phyloP scores from a whole-genome alignment of 2,888 invertebrate species.

The Lithophane semibrunnea region DNA sequence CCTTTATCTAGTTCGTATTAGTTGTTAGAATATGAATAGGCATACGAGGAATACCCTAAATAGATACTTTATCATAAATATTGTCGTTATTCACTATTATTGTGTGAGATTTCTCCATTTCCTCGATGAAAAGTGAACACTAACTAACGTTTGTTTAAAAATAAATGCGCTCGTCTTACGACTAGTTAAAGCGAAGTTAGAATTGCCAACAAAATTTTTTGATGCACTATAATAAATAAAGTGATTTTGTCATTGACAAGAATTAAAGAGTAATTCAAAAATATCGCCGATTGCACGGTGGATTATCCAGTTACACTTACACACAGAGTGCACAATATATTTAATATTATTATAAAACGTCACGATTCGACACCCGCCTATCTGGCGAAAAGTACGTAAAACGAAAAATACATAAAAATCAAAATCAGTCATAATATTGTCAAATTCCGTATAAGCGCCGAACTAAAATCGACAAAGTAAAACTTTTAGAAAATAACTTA shows the following conservation, averaged over 20 bases:
- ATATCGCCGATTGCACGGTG: constrained; percentile 58
- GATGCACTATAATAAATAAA: constrained; percentile 58
- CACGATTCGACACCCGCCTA: constrained; percentile 43
- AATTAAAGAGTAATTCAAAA: constrained; percentile 53
- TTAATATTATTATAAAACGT: constrained; percentile 53
- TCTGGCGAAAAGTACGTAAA: constrained; percentile 58
- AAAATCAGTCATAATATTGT: constrained; percentile 81
- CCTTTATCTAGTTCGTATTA: constrained; percentile 27
- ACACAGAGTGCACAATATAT: constrained; percentile 54
- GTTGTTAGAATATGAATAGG: constrained; percentile 24
- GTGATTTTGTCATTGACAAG: constrained; percentile 59
- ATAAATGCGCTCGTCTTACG: constrained; percentile 80
- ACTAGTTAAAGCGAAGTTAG: constrained; percentile 77
- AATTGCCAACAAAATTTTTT: constrained; percentile 66
- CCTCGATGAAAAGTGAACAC: constrained; percentile 51
- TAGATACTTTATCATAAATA: constrained; percentile 61
- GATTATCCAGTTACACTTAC: constrained; percentile 47
- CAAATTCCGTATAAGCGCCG: constrained; percentile 70
- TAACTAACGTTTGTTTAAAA: constrained; percentile 57
- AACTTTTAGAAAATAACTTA: constrained; percentile 75
- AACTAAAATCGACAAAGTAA: constrained; percentile 73
- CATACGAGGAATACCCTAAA: constrained; percentile 42
- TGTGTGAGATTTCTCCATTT: constrained; percentile 62
- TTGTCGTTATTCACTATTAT: constrained; percentile 64
- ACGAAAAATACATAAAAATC: constrained; percentile 66